Evolutionary conservation across 2,888 invertebrate genomes (phyloP).

Genomic region (Lithodes maja): DNA sequence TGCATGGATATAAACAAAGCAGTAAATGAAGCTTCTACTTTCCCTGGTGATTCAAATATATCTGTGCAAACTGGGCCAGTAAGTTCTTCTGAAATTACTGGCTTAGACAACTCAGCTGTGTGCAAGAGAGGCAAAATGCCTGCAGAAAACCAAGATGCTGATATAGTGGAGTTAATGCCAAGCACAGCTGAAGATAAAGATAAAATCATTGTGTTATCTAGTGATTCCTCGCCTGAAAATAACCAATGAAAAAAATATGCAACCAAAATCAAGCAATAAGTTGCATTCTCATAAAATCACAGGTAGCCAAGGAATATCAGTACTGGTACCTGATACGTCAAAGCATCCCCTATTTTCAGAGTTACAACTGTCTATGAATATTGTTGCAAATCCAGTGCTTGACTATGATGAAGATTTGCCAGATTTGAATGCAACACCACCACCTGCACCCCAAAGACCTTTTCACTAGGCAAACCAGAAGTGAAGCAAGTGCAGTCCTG

Average conservation of each 20-base stretch:
- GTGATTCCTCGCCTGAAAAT: constrained; percentile 43
- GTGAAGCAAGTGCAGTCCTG: neutral
- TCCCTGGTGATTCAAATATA: neutral
- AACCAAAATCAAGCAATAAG: neutral
- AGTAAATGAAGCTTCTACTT: neutral
- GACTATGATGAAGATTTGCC: constrained; percentile 20
- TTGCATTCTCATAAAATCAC: neutral
- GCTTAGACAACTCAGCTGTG: neutral
- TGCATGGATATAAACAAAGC: neutral
- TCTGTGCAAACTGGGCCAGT: neutral
- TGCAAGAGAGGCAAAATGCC: neutral
- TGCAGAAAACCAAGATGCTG: constrained; percentile 13
- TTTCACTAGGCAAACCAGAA: neutral
- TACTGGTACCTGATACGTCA: neutral
- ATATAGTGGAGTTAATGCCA: constrained; percentile 19
- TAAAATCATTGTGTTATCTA: constrained; percentile 29
- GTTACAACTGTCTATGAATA: neutral
- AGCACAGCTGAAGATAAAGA: neutral
- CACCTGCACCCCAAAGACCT: neutral
- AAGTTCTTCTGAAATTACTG: neutral
- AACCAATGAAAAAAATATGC: neutral
- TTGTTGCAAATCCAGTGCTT: neutral
- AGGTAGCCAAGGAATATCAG: neutral
- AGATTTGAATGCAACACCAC: constrained; percentile 16
- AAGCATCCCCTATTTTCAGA: neutral